phyloP scores from a whole-genome alignment of 1,140 invertebrate genomes.

The Aplysia californica region DNA sequence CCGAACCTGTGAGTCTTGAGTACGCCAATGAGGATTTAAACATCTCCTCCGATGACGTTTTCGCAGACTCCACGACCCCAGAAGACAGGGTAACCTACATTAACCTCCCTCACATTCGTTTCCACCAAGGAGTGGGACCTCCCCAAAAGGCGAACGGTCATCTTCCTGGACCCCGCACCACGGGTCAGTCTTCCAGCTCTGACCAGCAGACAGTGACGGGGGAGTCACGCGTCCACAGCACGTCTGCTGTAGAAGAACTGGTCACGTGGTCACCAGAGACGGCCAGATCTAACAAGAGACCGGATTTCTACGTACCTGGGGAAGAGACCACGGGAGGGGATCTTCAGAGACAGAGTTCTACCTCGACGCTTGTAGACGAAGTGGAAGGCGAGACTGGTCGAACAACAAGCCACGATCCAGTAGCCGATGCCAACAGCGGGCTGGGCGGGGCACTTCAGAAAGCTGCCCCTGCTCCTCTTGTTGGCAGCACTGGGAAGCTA shows the following conservation, averaged over 20 bases:
- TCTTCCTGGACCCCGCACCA: slow-evolving; percentile 9
- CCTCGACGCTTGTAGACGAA: slow-evolving; percentile 34
- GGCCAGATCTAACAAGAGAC: neutral
- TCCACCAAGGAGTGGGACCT: neutral
- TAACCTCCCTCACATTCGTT: slow-evolving; percentile 28
- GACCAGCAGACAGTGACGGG: neutral
- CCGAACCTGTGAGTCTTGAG: neutral
- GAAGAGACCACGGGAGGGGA: too few species aligned
- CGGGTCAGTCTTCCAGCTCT: neutral
- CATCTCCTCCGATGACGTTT: slow-evolving; percentile 39
- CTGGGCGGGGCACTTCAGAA: slow-evolving; percentile 16
- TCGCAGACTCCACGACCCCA: slow-evolving; percentile 36
- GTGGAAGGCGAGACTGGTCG: neutral
- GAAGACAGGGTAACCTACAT: slow-evolving; percentile 35
- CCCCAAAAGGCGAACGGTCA: neutral
- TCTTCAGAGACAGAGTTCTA: too few species aligned
- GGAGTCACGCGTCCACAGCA: neutral
- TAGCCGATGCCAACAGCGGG: neutral
- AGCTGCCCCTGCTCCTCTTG: too few species aligned
- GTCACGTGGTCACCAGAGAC: neutral
- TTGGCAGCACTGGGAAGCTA: too few species aligned
- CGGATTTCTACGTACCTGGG: neutral
- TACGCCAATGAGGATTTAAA: slow-evolving; percentile 30
- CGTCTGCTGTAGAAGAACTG: neutral
- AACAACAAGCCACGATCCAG: too few species aligned